Evolutionary conservation across 2,113 vertebrate species (phyloP).

Genomic region (Neoarius graeffei): DNA sequence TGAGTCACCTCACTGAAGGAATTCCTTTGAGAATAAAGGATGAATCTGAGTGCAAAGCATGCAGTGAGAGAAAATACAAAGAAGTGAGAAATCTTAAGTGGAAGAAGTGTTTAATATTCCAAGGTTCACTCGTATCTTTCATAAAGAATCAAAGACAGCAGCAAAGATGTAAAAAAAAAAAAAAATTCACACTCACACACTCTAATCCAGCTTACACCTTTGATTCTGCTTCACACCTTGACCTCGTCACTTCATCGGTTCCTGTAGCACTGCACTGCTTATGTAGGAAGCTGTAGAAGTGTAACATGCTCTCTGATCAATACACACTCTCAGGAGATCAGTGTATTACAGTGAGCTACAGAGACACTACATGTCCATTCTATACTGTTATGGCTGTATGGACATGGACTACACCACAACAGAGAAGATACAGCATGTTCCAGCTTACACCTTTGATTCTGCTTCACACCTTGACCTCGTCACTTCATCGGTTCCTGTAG

Average conservation of each 20-base stretch:
- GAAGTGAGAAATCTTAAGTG: not conserved
- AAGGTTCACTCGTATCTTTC: not conserved
- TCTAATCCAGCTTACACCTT: not conserved
- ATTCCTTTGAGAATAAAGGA: not conserved
- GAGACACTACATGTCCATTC: not conserved
- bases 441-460: not conserved
- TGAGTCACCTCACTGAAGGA: not conserved
- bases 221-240: not conserved
- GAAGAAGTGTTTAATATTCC: not conserved
- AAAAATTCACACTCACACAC: not conserved
- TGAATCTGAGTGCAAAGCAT: not conserved
- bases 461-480: not conserved
- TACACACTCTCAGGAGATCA: not conserved
- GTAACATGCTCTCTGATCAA: slow-evolving; percentile 1
- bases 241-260: not conserved
- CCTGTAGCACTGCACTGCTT: not conserved
- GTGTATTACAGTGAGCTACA: not conserved
- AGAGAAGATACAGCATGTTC: not conserved
- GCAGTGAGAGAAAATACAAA: not conserved
- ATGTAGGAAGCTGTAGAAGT: not conserved
- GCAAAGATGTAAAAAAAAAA: not conserved
- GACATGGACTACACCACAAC: not conserved
- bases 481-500: not conserved
- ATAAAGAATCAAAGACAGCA: not conserved
- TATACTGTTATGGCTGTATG: not conserved